A percentile compares a stretch with the other conserved stretches of the same genome.
phyloP scores from a whole-genome alignment of 2,797 vertebrate species.

The Lindbergichthys nudifrons region DNA sequence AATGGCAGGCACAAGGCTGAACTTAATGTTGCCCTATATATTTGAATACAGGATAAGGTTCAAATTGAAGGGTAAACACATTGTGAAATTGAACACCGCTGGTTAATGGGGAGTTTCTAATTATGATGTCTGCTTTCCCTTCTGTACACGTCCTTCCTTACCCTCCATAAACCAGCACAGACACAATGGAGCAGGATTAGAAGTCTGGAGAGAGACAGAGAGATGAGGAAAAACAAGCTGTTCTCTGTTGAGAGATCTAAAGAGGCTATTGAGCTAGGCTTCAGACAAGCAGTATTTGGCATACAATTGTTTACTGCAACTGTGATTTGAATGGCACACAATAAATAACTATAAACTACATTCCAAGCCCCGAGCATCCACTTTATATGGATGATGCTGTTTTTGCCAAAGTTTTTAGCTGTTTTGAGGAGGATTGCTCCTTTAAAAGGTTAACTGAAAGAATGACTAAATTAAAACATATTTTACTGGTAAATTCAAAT shows the following conservation, averaged over 20 bases:
- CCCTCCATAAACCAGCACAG: slow-evolving; percentile 52
- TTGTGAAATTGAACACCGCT: slow-evolving; percentile 34
- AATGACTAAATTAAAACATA: slow-evolving; percentile 44
- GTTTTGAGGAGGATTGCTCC: slow-evolving; percentile 36
- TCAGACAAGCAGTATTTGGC: slow-evolving; percentile 66
- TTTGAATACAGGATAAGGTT: slow-evolving; percentile 30
- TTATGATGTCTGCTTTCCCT: slow-evolving; percentile 57
- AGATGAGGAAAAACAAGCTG: slow-evolving; percentile 67
- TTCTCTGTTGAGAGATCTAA: slow-evolving; percentile 68
- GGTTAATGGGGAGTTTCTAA: slow-evolving; percentile 58
- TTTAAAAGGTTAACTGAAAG: slow-evolving; percentile 38
- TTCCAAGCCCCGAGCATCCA: slow-evolving; percentile 57
- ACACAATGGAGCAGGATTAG: slow-evolving; percentile 71
- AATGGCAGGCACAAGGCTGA: slow-evolving; percentile 8
- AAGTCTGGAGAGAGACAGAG: slow-evolving; percentile 49
- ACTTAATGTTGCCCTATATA: not conserved
- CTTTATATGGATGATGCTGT: slow-evolving; percentile 40
- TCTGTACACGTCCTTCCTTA: slow-evolving; percentile 52
- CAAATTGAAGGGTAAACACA: slow-evolving; percentile 36
- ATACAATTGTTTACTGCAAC: slow-evolving; percentile 60
- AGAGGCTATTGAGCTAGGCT: slow-evolving; percentile 65
- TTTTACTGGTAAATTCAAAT: slow-evolving; percentile 36
- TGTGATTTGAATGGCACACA: slow-evolving; percentile 53
- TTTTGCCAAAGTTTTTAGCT: slow-evolving; percentile 50
- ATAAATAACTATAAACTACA: slow-evolving; percentile 63